Evolutionary conservation across 1,140 invertebrate genomes (phyloP).

Genomic region (Drosophila pandora): DNA sequence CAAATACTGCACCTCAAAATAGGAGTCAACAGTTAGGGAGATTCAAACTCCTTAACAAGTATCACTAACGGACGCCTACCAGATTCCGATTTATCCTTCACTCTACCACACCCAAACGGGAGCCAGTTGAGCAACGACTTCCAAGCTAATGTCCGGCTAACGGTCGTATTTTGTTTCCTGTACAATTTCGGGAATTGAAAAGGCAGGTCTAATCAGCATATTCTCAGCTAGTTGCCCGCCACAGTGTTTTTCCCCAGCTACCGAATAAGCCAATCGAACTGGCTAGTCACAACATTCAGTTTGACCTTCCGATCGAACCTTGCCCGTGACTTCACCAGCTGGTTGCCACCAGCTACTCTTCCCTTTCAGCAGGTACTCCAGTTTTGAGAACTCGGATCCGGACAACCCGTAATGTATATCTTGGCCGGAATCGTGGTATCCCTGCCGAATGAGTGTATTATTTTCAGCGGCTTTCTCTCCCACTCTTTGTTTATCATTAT

Average conservation of each 20-base stretch:
- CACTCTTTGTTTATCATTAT: slow-evolving; percentile 33
- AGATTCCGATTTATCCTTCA: slow-evolving; percentile 27
- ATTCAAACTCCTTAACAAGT: no score
- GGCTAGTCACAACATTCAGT: background rate
- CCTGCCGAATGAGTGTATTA: background rate
- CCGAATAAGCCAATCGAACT: no score
- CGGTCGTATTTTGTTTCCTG: slow-evolving; percentile 37
- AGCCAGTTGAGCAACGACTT: slow-evolving; percentile 23
- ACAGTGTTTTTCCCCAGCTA: slow-evolving; percentile 4
- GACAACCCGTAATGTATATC: background rate
- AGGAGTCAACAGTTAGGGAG: no score
- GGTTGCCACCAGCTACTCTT: background rate
- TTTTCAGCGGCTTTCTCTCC: background rate
- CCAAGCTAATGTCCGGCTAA: slow-evolving; percentile 1
- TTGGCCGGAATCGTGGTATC: no score
- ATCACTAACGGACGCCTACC: background rate
- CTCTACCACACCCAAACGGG: slow-evolving; percentile 4
- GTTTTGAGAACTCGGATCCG: background rate
- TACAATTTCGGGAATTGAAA: slow-evolving; percentile 20
- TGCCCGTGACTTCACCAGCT: slow-evolving; percentile 29
- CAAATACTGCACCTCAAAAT: no score
- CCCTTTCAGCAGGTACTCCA: background rate
- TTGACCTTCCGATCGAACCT: slow-evolving; percentile 60
- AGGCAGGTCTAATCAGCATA: slow-evolving; percentile 12
- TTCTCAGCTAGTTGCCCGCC: slow-evolving; percentile 28